Evolutionary conservation across 2,888 invertebrate genomes (phyloP), one percentile per base, ranked within the genome.

Genomic region (Caenorhabditis auriculariae): DNA sequence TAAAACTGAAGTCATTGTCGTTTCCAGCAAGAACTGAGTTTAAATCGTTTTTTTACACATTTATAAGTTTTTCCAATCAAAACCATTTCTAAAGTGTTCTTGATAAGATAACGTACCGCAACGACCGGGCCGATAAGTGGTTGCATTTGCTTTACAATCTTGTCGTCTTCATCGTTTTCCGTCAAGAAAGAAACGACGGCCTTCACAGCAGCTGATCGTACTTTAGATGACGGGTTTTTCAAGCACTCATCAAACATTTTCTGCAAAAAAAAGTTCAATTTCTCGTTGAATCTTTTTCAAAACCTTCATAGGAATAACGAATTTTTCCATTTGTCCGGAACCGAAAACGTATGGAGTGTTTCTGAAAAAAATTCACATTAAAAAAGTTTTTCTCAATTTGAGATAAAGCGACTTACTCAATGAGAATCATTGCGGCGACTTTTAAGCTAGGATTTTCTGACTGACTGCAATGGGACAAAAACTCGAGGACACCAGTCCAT

Each of bases 351-450:
- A n/a, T n/a, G n/a, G n/a, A n/a, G n/a, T n/a, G n/a, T n/a, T 93
- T 91, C 21, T 96, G 96, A 32, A 95, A 93, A 75, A 91, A 88
- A 68, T 90, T 90, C 83, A 63, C 82, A 35, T 35, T 78, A 38
- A 32, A 15, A 12, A 29, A 46, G 9, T 9, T 12, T 26, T 24
- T n/a, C 15, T 19, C 12, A n/a, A 37, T 19, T 21, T 23, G 2
- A 6, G 23, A 54, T 38, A 1, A n/a, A 15, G 32, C 27, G 44
- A 78, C 88, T 86, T 84, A 91, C 88, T 92, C 89, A 81, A 98
- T 93, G 86, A 98, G 91, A 73, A 91, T 88, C 53, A 98, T 88
- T 37, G 94, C 93, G 71, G 91, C 89, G 83, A 95, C 94, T 84
- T 92, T 93, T 56, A 93, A 86, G 65, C 89, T 88, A 24, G 90